Evolutionary conservation across 2,113 vertebrate genomes (phyloP), one percentile per base, ranked within the genome.

Genomic region (Hydrolagus affinis): DNA sequence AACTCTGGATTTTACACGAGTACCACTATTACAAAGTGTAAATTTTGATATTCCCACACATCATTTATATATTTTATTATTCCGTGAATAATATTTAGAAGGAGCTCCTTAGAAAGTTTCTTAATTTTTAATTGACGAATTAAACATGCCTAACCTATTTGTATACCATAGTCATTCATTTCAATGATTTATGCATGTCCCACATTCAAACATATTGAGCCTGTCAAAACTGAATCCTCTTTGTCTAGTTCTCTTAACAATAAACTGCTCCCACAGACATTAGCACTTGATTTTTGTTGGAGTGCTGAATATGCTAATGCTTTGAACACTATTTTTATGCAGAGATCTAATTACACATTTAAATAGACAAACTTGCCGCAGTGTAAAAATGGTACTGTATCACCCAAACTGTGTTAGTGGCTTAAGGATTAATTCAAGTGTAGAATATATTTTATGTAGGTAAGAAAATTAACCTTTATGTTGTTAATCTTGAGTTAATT

Each of bases 61-160:
- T 44, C 44, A 44, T 44, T 44, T 44, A 44, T 44, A 3, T 44
- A 44, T 6, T 44, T 44, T 44, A 44, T 44, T 44, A 44, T 44
- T 44, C 44, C 6, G 44, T 44, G 44, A 44, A 44, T 44, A 44
- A 44, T 44, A 44, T 44, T 44, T 44, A 44, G 44, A 44, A 44
- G 44, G 44, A 44, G 44, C 44, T 44, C 6, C 44, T 44, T 44
- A 44, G 44, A 44, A 44, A 44, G 44, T 44, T 44, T 44, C 44
- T 44, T 44, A n/a, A n/a, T 44, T 44, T 44, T 44, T 44, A 80
- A 60, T 80, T 80, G 60, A 23, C 21, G 62, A 8, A 25, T 80
- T 25, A 80, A 80, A 80, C 4, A 60, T 80, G n/a, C 59, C 12
- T 15, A 77, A 62, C 11, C 57, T 78, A 78, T 78, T n/a, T n/a